A percentile compares a stretch with the other conserved stretches of the same genome.
Conservation (phyloP, 2,888 invertebrate genomes). For the Tipula lateralis region DNA sequence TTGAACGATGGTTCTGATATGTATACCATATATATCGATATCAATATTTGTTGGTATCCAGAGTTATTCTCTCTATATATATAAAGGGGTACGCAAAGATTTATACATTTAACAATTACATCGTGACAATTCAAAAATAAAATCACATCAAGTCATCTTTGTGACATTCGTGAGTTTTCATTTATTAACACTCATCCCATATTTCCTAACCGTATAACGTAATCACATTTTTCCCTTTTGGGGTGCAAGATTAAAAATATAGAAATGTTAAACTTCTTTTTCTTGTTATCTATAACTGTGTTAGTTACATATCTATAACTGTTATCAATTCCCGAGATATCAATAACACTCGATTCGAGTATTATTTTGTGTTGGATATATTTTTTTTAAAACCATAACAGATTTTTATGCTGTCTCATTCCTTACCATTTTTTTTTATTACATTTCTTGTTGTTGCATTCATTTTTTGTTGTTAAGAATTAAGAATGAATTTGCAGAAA, state of each 20-base stretch:
- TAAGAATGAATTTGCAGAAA: constrained; percentile 13
- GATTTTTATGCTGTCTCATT: constrained; percentile 29
- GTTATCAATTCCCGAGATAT: constrained; percentile 29
- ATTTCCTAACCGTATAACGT: background rate
- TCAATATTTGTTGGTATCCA: background rate
- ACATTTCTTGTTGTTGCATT: background rate
- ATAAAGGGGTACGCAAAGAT: background rate
- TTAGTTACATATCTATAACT: background rate
- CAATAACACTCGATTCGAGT: constrained; percentile 28
- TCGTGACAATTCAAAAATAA: background rate
- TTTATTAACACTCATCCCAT: background rate
- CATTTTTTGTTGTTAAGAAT: background rate
- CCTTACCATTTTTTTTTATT: background rate
- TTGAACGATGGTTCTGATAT: no score
- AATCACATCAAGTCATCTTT: constrained; percentile 24
- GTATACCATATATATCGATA: no score
- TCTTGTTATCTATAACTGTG: background rate
- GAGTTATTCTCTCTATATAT: background rate
- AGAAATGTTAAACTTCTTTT: background rate
- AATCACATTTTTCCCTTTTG: background rate
- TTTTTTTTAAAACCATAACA: constrained; percentile 27
- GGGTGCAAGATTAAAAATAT: background rate
- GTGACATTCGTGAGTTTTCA: background rate
- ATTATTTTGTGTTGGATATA: background rate
- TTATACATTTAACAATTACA: background rate